Evolutionary conservation across 2,888 invertebrate genomes (phyloP), one percentile per base, ranked within the genome.

Genomic region (Blastobasis lacticolella): DNA sequence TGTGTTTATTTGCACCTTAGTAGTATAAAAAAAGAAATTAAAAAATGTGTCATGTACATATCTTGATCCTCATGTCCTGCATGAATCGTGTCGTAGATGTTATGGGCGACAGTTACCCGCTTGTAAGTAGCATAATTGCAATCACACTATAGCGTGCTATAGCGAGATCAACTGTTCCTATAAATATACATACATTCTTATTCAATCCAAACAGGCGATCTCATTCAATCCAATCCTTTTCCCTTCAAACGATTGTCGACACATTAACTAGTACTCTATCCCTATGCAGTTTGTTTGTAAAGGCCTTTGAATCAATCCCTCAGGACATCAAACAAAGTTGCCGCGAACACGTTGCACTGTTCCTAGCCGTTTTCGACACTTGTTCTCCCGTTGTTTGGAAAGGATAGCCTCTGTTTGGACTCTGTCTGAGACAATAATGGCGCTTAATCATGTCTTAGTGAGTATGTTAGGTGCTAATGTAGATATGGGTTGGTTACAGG

Each of bases 381-480:
- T 62, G 68, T 64, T 65, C 62, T 51, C 44, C 42, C 60, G 52
- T 48, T 72, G 69, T 84, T 82, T 81, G 67, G 57, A 67, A 62
- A 77, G 82, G 80, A 73, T 74, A 69, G 64, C 60, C 62, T 62
- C 56, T 84, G 78, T 83, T 83, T 83, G 77, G 61, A 66, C 69
- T 73, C 75, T 73, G 83, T 82, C 83, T 83, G 78, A 62, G 74
- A 72, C 77, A 78, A 81, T 81, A 78, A 67, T 62, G 67, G 64
- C 61, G 56, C 58, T 63, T 62, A 57, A 65, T 66, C 61, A 62
- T 62, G 40, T 38, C 10, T 54, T 61, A 52, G 55, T 60, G 49
- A 23, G 23, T 23, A 23, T 23, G 23, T 23, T 23, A 23, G 23
- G 23, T 23, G 23, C 23, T 23, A 23, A 23, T 23, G 23, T 23